Evolutionary conservation across 2,888 invertebrate genomes (phyloP), one percentile per base, ranked within the genome.

Genomic region (Colletes collaris): DNA sequence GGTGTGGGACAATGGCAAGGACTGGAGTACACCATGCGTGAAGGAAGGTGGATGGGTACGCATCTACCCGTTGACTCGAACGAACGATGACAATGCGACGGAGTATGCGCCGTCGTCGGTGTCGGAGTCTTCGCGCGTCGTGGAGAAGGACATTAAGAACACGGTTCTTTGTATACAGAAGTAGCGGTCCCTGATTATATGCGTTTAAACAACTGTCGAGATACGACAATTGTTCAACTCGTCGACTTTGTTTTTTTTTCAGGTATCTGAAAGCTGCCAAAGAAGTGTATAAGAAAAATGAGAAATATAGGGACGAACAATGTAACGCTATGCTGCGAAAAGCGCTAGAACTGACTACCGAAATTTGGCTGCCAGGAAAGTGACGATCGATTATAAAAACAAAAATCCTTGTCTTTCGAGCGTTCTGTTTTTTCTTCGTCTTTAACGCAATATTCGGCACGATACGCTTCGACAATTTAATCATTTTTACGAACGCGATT

Each of bases 41-140:
- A 93, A 94, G 16, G 96, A 96, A 79, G 97, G 97, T 0, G 96
- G 96, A 55, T 97, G 97, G 96, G 95, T 96, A 58, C 93, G 97
- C 82, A 95, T 97, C 76, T 97, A 96, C 93, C 97, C 97, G 0
- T 92, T 95, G 71, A 89, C 92, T 85, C 79, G 87, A 81, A 55
- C 69, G 66, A 84, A 84, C 83, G 11, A 56, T 66, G 67, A 71
- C 13, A 80, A 85, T 50, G 65, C 72, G 11, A 37, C 81, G 40
- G 89, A 89, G 74, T 89, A 82, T 27, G 69, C 83, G 64, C 90
- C 53, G 88, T 92, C 89, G 68, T 86, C 86, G 90, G 91, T 71
- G 81, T 87, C 83, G 69, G 92, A 90, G 35, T 75, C 79, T 4
- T 82, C 89, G 0, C 86, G 86, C 66, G 82, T 85, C 40, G 70